Conservation (phyloP, 2,888 invertebrate species). For the Norana najaformis region DNA sequence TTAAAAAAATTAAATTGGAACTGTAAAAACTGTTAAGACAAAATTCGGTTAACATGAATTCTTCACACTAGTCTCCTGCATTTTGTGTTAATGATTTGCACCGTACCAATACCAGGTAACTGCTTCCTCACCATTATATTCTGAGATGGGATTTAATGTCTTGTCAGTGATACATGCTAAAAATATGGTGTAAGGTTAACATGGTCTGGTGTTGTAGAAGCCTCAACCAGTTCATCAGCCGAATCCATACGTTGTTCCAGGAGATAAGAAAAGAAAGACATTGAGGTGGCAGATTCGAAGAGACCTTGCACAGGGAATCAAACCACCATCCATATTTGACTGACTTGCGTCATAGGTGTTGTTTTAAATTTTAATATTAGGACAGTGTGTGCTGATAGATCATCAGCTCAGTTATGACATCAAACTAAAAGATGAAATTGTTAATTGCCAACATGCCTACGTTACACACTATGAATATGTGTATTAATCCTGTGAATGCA, state of each 20-base stretch:
- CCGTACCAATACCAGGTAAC: background rate
- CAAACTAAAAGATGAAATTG: background rate
- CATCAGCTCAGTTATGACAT: background rate
- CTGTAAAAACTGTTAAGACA: too few relatives aligned
- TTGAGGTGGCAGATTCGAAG: constrained; percentile 60
- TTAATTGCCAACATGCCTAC: background rate
- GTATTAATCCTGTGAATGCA: background rate
- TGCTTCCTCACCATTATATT: background rate
- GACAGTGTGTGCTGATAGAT: constrained; percentile 1
- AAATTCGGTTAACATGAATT: too few relatives aligned
- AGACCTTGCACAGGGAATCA: constrained; percentile 56
- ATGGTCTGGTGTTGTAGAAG: constrained; percentile 50
- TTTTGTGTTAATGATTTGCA: too few relatives aligned
- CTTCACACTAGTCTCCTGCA: too few relatives aligned
- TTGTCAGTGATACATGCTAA: background rate
- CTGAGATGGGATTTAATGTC: background rate
- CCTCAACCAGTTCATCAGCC: constrained; percentile 53
- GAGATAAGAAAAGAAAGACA: constrained; percentile 58
- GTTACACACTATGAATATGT: background rate
- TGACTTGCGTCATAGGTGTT: constrained; percentile 21
- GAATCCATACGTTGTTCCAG: constrained; percentile 58
- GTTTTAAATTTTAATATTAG: background rate
- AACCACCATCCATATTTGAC: constrained; percentile 50
- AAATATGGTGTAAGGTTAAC: background rate
- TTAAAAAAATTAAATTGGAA: too few relatives aligned